Evolutionary conservation across 2,888 invertebrate genomes (phyloP), one percentile per base, ranked within the genome.

Genomic region (Ennomos quercinarius): DNA sequence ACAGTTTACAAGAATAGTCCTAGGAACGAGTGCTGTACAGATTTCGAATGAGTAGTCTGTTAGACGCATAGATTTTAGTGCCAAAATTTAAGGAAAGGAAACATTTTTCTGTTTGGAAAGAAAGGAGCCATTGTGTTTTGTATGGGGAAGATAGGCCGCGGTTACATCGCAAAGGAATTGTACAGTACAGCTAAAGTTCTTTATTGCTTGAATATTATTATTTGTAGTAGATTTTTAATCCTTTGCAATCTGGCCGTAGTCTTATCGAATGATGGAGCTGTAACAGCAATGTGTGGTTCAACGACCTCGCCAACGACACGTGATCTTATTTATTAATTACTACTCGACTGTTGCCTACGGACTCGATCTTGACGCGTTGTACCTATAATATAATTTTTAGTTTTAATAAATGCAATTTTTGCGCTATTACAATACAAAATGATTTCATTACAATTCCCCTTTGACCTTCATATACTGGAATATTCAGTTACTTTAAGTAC

Each of bases 261-360:
- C 68, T 78, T 59, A 39, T 58, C 44, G 66, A 63, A 61, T 57
- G 69, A 68, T 72, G 53, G 61, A 65, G 70, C 73, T 63, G 61
- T 66, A 67, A 74, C 81, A 82, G 80, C 79, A 78, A 76, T 74
- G 75, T 70, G 72, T 74, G 74, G 59, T 63, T 66, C 17, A 8
- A 63, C 48, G 81, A 83, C 84, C 78, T 82, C 76, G 80, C 85
- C 70, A 61, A 74, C 65, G 74, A 65, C 73, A 70, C 75, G 73
- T 74, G 72, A 74, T 73, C 84, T 83, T 84, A 87, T 86, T 87
- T 86, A 86, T 84, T 84, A 81, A 84, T 46, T 67, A 86, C 81
- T 86, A 81, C 87, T 87, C 87, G 91, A 91, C 89, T 89, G 91
- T 91, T 91, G 91, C 89, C 84, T 83, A 80, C 87, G 89, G 91